phyloP scores from a whole-genome alignment of 2,888 invertebrate genomes.

The Rhagonycha lutea region DNA sequence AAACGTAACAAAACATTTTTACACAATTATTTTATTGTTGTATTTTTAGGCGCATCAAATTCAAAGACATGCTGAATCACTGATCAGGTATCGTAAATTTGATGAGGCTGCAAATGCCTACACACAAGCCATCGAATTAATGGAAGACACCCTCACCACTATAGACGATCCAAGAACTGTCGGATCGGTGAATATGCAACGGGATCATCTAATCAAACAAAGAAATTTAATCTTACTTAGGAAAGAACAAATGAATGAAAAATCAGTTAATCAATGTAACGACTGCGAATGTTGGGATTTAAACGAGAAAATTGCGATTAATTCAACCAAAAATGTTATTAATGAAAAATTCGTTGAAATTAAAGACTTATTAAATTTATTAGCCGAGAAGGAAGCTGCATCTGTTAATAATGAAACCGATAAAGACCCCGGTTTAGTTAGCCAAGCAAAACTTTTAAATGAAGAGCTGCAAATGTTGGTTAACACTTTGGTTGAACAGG shows the following conservation, averaged over 20 bases:
- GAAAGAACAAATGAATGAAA: not conserved
- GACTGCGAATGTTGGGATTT: not conserved
- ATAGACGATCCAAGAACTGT: not conserved
- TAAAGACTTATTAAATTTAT: not conserved
- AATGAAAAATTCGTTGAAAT: not conserved
- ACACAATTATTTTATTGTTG: not conserved
- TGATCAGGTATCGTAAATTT: not conserved
- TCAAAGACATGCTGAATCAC: not conserved
- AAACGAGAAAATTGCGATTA: not conserved
- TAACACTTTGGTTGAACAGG: not conserved
- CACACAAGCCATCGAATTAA: not conserved
- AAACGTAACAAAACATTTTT: not conserved
- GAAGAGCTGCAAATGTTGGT: not conserved
- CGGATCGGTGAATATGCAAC: not conserved
- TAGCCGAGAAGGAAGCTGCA: not conserved
- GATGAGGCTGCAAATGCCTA: not conserved
- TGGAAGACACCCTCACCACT: not conserved
- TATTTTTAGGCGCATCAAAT: not conserved
- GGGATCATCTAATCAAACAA: not conserved
- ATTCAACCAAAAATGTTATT: not conserved
- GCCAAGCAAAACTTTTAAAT: not conserved
- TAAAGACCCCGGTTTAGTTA: not conserved
- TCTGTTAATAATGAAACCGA: not conserved
- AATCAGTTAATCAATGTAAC: not conserved
- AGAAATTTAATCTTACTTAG: not conserved